Percentiles rank a stretch among this genome's conserved stretches.
These are phyloP conservation scores for Buteo buteo DNA, from an alignment of 2,113 vertebrate species.

Conservation along the genomic window DNA sequence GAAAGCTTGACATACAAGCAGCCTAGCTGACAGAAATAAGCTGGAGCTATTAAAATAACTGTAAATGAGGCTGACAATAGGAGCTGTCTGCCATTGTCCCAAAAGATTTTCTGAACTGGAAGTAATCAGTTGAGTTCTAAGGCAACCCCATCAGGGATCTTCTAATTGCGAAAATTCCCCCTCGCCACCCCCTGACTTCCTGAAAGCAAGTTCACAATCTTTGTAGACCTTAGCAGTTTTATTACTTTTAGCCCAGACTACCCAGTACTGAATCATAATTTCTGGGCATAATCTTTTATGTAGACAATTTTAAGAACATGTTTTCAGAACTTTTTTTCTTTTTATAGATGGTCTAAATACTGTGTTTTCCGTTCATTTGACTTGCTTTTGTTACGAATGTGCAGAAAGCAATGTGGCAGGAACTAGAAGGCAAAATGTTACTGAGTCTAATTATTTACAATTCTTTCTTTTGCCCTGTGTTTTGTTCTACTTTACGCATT, in stretches of 20 bases:
- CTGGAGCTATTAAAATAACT: conserved; percentile 76
- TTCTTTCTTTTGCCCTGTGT: not conserved
- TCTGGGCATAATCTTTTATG: not conserved
- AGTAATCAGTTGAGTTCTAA: conserved; percentile 77
- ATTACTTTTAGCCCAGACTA: not conserved
- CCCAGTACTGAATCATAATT: not conserved
- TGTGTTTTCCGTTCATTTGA: not conserved
- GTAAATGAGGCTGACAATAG: conserved; percentile 74
- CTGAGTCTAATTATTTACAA: not conserved
- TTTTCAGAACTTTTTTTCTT: not conserved
- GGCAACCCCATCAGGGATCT: conserved; percentile 58
- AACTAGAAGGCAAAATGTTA: not conserved
- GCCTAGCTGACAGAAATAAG: conserved; percentile 58
- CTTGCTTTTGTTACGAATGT: not conserved
- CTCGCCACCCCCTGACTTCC: not conserved
- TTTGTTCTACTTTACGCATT: not conserved
- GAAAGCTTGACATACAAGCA: conserved; percentile 31
- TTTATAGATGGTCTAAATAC: not conserved
- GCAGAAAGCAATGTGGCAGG: not conserved
- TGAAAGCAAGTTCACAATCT: conserved; percentile 33
- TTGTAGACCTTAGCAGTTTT: not conserved
- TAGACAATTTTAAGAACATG: not conserved
- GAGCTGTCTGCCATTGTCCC: conserved; percentile 73
- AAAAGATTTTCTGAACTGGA: conserved; percentile 83
- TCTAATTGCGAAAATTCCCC: conserved; percentile 57